Conservation (phyloP, 2,797 vertebrate species). For the Tauraco hartlaubi region DNA sequence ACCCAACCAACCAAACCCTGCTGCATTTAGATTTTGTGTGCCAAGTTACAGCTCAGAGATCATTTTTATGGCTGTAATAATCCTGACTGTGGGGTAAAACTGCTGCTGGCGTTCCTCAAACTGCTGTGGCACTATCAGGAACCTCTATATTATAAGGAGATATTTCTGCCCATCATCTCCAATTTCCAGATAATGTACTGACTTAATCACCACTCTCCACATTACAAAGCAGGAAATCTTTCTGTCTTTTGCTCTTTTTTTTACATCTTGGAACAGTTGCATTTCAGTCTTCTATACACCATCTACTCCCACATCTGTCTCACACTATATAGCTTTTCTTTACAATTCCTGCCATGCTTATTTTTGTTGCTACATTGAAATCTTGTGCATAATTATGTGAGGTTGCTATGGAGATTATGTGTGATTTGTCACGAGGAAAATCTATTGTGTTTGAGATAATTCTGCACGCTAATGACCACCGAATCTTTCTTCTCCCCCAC, state of each 20-base stretch:
- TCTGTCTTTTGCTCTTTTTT: constrained; percentile 64
- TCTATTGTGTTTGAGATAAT: constrained; percentile 75
- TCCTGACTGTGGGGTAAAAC: constrained; percentile 14
- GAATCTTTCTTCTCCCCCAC: constrained; percentile 26
- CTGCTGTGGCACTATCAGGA: neutral
- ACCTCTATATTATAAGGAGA: constrained; percentile 18
- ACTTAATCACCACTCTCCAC: constrained; percentile 74
- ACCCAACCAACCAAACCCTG: neutral
- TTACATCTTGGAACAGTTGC: constrained; percentile 50
- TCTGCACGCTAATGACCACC: constrained; percentile 60
- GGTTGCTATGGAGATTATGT: constrained; percentile 79
- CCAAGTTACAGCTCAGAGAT: neutral
- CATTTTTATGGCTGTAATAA: constrained; percentile 27
- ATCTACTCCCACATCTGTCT: constrained; percentile 76
- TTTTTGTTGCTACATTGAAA: constrained; percentile 69
- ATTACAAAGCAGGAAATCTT: constrained; percentile 57
- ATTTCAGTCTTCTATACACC: constrained; percentile 50
- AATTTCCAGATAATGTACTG: constrained; percentile 69
- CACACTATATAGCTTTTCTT: constrained; percentile 22
- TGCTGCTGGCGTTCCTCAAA: constrained; percentile 24
- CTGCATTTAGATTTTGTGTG: neutral
- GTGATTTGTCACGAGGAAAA: constrained; percentile 80
- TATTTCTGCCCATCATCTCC: neutral
- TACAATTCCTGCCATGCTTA: constrained; percentile 57
- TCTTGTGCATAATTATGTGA: constrained; percentile 71